Percentiles rank a stretch among this genome's conserved stretches.
Evolutionary conservation across 2,888 invertebrate species (phyloP).

Genomic region (Mythimna ferrago): DNA sequence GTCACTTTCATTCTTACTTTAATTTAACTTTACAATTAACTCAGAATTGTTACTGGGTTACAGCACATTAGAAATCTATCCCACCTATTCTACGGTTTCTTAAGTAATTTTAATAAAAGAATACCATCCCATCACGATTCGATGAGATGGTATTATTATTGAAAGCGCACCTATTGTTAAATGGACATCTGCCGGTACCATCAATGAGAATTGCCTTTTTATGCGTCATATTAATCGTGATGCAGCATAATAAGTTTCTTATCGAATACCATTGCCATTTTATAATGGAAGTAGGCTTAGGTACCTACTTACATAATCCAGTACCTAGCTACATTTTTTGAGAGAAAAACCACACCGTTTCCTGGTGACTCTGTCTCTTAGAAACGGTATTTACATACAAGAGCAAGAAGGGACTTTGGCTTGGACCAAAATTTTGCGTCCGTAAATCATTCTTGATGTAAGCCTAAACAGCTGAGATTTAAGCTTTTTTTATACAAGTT

Average conservation of each 20-base stretch:
- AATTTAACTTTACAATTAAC: constrained; percentile 31
- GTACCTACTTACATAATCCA: neutral
- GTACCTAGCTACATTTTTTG: neutral
- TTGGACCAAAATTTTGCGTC: constrained; percentile 6
- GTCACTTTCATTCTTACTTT: constrained; percentile 27
- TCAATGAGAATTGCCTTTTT: constrained; percentile 71
- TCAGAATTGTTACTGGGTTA: constrained; percentile 20
- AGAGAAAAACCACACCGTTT: neutral
- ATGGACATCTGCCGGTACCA: constrained; percentile 78
- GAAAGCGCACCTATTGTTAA: constrained; percentile 74
- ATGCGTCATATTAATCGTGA: constrained; percentile 68
- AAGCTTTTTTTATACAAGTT: constrained; percentile 61
- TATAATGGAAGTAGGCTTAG: constrained; percentile 8
- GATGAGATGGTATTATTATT: constrained; percentile 70
- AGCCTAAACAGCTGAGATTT: constrained; percentile 51
- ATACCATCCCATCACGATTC: constrained; percentile 54
- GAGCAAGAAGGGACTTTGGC: neutral
- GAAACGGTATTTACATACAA: neutral
- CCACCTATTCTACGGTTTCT: constrained; percentile 27
- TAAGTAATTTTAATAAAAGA: constrained; percentile 51
- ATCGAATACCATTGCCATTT: constrained; percentile 45
- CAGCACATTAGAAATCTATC: constrained; percentile 21
- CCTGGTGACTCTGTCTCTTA: neutral
- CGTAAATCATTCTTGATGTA: constrained; percentile 14
- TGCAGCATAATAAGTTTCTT: constrained; percentile 63